Percentiles rank a stretch among this genome's conserved stretches.
These are phyloP conservation scores for Marronus borbonicus DNA, from an alignment of 2,888 invertebrate genomes.

Conservation along the genomic window DNA sequence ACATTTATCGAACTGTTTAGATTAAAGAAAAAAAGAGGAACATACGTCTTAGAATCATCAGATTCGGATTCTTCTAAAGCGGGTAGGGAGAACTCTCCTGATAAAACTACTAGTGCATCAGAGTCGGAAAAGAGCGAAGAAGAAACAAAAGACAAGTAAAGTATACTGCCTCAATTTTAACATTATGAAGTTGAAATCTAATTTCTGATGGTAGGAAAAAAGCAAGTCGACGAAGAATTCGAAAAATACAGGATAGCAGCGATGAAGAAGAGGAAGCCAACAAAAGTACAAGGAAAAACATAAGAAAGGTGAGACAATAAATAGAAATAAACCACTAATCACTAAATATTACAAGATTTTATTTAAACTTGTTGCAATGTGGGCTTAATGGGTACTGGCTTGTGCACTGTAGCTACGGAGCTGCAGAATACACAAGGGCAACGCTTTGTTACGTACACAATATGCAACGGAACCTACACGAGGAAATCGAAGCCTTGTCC, in stretches of 20 bases:
- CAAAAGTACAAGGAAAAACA: slow-evolving; percentile 73
- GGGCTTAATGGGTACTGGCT: too few relatives aligned
- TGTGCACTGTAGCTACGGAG: too few relatives aligned
- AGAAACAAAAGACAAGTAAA: slow-evolving; percentile 54
- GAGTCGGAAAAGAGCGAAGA: slow-evolving; percentile 53
- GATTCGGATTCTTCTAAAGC: slow-evolving; percentile 58
- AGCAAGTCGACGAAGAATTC: slow-evolving; percentile 62
- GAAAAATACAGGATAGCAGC: slow-evolving; percentile 64
- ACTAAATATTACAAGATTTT: not conserved
- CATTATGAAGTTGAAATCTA: slow-evolving; percentile 23
- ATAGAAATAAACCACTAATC: too few relatives aligned
- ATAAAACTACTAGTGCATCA: slow-evolving; percentile 24
- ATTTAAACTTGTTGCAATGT: not conserved
- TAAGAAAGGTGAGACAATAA: slow-evolving; percentile 70
- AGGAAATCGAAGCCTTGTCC: too few relatives aligned
- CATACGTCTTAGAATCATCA: slow-evolving; percentile 57
- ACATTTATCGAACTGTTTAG: not conserved
- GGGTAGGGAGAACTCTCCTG: slow-evolving; percentile 20
- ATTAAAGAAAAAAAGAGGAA: slow-evolving; percentile 56
- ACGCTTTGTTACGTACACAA: too few relatives aligned
- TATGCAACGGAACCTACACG: too few relatives aligned
- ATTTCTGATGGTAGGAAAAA: slow-evolving; percentile 50
- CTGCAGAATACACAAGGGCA: too few relatives aligned
- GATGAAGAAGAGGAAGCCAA: slow-evolving; percentile 65
- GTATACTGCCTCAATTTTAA: not conserved